Base-by-base conservation (phyloP, 2,888 invertebrate species). In the Hemistola chrysoprasaria region DNA sequence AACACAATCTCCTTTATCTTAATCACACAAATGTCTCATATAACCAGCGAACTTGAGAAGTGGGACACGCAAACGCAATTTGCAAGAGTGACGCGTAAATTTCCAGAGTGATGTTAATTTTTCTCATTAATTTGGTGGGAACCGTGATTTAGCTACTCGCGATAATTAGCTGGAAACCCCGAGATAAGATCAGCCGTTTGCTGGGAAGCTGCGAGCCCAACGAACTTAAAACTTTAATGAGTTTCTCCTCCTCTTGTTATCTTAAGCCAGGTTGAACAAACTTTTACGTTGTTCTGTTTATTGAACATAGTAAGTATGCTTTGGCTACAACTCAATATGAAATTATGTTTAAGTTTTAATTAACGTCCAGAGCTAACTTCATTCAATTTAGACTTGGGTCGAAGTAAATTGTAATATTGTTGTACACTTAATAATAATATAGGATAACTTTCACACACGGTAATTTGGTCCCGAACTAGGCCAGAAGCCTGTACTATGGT, bases 181-280 rank as follows among this genome's bases (percentile, higher is more conserved):
- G 57, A 62, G 70, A 52, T 73, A 77, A 72, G 71, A 79, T 75
- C 75, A 75, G 73, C 73, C 62, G 59, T 65, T 59, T 49, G 57
- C 61, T 53, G 32, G 3, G 16, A 16, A 4, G 3, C 16, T n/a
- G n/a, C 60, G 59, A 50, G 56, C 58, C 48, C 46, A 50, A 47
- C 50, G 59, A 78, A 73, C 78, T 78, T 81, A 80, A 83, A 85
- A 85, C 77, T 85, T 86, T 77, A 83, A 86, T 82, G 82, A 85
- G 79, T 83, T 83, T 81, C 59, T 65, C 71, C 71, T 73, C 74
- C 62, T 71, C 73, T 78, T 80, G 81, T 80, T 84, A 80, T 82
- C 79, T 77, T 72, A 69, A 72, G 62, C 64, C 65, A 70, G 70
- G 66, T 78, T 73, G 60, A 65, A 57, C 62, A 57, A 76, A 77